Base-by-base conservation (phyloP, 2,888 invertebrate species). In the Chrysodeixis includens region DNA sequence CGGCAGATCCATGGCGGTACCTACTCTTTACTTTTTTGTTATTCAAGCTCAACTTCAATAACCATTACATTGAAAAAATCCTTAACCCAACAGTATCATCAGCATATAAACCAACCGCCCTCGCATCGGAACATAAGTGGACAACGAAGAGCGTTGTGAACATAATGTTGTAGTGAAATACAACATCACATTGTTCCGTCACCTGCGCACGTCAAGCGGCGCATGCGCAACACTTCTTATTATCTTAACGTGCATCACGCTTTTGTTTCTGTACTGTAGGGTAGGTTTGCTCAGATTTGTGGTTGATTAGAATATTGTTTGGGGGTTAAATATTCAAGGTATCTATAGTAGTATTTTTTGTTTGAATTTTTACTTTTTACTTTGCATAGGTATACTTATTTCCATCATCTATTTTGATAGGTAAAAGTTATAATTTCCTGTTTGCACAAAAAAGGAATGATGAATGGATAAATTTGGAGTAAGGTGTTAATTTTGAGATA, bases 141-240 rank as follows among this genome's bases (percentile, higher is more conserved):
- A 94, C 94, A 93, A 92, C 88, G 84, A 87, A 88, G 89, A 88
- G 86, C 90, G 71, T 93, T 93, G 94, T 94, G 94, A 94, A 95
- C 94, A 94, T 93, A 94, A 94, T 95, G 94, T 94, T 88, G 93
- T 94, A 93, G 94, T 93, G 94, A 94, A 89, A 93, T 93, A 93
- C 91, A 91, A 94, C 94, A 94, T 92, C 90, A 88, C 92, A 94
- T 95, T 95, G 94, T 95, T 84, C 92, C 89, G 94, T 95, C 94
- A 91, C 88, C 85, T 86, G 83, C 82, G 72, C 78, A 74, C 81
- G 82, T 69, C 74, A 72, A 66, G 51, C 69, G 62, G 75, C 57
- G 64, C 51, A 75, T 71, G 70, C 78, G 75, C 67, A 65, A 71
- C 74, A 67, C 67, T 72, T 80, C 76, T 78, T 79, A 78, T 79